phyloP scores from a whole-genome alignment of 2,797 vertebrate species.

The Enteromius unitaeniatus region DNA sequence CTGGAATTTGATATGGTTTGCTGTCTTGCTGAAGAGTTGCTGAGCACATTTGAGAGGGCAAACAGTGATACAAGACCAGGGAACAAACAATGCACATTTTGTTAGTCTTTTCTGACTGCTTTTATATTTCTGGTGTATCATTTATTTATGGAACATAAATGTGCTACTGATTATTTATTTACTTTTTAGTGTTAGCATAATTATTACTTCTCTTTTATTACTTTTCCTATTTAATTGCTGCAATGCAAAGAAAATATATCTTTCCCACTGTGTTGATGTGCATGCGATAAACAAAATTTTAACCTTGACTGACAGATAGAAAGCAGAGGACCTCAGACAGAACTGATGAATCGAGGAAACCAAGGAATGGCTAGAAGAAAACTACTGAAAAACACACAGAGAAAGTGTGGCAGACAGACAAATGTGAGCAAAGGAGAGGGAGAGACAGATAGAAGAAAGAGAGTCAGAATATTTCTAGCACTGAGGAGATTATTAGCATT shows the following conservation, averaged over 20 bases:
- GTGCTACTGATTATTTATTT: not conserved
- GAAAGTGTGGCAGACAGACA: conserved; percentile 25
- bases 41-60: conserved; percentile 37
- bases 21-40: conserved; percentile 5
- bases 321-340: conserved; percentile 15
- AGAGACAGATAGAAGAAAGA: conserved; percentile 36
- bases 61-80: conserved; percentile 25
- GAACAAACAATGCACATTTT: not conserved
- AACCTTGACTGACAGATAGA: conserved; percentile 39
- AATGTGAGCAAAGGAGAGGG: conserved; percentile 32
- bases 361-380: not conserved
- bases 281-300: not conserved
- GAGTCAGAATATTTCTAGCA: conserved; percentile 55
- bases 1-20: conserved; percentile 46
- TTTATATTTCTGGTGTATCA: not conserved
- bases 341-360: conserved; percentile 1
- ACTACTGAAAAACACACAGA: not conserved
- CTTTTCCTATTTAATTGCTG: not conserved
- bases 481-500: conserved; percentile 70
- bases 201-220: not conserved
- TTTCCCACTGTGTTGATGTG: not conserved
- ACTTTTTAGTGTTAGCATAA: not conserved
- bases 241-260: not conserved
- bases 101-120: conserved; percentile 1
- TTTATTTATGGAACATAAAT: not conserved